Conservation (phyloP, 2,797 vertebrate genomes). For the Peromyscus eremicus region DNA sequence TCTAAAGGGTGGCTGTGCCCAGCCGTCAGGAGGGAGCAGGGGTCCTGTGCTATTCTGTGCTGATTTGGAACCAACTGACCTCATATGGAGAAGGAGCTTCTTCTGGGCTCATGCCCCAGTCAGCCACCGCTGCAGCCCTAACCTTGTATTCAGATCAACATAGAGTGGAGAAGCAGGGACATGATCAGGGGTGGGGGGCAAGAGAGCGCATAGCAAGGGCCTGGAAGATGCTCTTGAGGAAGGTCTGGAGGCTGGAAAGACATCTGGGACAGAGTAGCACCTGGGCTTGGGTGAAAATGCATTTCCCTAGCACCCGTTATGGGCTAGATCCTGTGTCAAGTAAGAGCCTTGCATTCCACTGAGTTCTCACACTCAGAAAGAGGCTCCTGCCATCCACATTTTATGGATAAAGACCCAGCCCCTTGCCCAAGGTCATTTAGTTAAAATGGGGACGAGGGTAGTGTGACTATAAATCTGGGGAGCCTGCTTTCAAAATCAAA, state of each 20-base stretch:
- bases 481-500: not conserved
- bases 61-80: not conserved
- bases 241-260: not conserved
- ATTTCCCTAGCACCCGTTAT: not conserved
- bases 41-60: fast-evolving
- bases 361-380: not conserved
- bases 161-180: not conserved
- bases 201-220: not conserved
- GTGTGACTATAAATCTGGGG: too few species aligned
- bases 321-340: too few species aligned
- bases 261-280: not conserved
- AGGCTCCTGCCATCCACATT: not conserved
- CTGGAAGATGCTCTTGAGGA: not conserved
- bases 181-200: not conserved
- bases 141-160: not conserved
- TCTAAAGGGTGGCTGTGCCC: fast-evolving
- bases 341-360: not conserved
- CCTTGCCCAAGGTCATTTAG: not conserved
- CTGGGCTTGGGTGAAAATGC: not conserved
- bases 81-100: not conserved
- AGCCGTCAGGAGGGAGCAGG: not conserved
- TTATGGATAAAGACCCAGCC: too few species aligned
- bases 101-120: not conserved
- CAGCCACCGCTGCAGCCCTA: not conserved
- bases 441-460: not conserved